phyloP scores from a whole-genome alignment of 2,888 invertebrate genomes.

The Cephus spinipes region DNA sequence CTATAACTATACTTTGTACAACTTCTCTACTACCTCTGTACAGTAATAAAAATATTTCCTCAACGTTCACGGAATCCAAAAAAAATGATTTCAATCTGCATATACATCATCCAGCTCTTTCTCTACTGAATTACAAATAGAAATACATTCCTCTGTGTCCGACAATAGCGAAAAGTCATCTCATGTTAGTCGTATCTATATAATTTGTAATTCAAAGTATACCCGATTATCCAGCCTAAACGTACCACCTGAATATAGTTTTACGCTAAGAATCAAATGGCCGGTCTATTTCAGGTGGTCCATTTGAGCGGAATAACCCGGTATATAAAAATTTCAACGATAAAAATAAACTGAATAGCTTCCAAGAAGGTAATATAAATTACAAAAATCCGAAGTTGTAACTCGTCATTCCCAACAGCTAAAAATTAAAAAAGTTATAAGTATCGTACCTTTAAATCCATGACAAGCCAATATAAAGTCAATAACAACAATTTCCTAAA shows the following conservation, averaged over 20 bases:
- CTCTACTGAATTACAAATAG: not conserved
- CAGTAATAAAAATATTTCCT: not conserved
- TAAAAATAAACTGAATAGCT: not conserved
- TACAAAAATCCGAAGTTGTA: too few species aligned
- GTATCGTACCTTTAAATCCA: too few species aligned
- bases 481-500: not conserved
- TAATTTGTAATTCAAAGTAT: not conserved
- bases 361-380: not conserved
- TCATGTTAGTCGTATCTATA: not conserved
- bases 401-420: too few species aligned
- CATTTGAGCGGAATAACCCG: not conserved
- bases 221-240: not conserved
- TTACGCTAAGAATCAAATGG: not conserved
- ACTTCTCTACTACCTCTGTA: not conserved
- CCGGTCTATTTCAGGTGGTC: not conserved
- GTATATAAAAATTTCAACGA: not conserved
- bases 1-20: not conserved
- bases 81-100: not conserved
- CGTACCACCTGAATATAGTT: not conserved
- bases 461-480: not conserved
- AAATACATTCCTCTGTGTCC: not conserved
- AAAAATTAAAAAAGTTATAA: too few species aligned
- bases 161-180: not conserved
- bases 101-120: not conserved
- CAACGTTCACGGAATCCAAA: not conserved